Conservation (phyloP, 2,113 vertebrate species). For the Rhipidura dahli region DNA sequence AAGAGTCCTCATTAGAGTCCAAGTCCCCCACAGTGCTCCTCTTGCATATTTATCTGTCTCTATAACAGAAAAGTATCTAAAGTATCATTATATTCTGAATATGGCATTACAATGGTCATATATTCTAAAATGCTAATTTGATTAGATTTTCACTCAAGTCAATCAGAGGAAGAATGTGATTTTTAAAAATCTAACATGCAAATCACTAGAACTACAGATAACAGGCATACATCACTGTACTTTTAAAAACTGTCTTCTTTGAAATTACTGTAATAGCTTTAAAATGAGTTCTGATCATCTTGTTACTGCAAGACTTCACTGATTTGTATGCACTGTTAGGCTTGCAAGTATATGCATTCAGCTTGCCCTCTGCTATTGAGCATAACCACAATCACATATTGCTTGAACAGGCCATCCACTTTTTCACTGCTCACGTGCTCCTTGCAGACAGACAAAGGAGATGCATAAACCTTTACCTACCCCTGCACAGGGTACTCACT, state of each 20-base stretch:
- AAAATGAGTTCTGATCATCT: slow-evolving; percentile 6
- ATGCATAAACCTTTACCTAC: neutral
- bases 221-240: neutral
- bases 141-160: slow-evolving; percentile 22
- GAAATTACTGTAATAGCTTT: neutral
- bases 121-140: slow-evolving; percentile 16
- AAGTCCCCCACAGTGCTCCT: neutral
- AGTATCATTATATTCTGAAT: neutral
- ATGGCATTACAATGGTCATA: neutral
- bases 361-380: neutral
- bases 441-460: neutral
- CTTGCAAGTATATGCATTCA: neutral
- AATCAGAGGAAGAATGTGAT: neutral
- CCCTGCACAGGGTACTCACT: neutral
- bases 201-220: neutral
- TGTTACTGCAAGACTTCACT: neutral
- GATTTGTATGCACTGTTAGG: neutral
- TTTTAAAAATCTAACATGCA: neutral
- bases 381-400: neutral
- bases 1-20: neutral
- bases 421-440: neutral
- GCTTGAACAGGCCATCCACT: neutral
- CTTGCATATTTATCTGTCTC: neutral
- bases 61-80: neutral
- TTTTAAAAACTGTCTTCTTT: neutral